A percentile compares a stretch with the other conserved stretches of the same genome.
These are phyloP conservation scores for Cyclina sinensis DNA, from an alignment of 1,140 invertebrate genomes.

Conservation along the genomic window DNA sequence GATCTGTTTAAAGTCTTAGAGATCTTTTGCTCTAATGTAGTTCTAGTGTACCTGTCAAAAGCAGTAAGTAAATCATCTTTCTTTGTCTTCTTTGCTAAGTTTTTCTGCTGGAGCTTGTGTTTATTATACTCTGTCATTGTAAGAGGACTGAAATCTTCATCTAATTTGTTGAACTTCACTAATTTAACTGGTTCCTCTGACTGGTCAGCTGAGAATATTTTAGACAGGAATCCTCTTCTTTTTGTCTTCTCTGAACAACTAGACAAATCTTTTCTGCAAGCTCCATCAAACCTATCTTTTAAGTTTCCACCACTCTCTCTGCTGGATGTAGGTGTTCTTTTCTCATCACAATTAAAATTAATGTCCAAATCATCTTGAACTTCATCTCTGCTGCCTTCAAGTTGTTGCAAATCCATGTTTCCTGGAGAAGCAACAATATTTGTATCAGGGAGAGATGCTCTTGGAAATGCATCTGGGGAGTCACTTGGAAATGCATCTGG, in stretches of 20 bases:
- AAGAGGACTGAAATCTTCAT: not conserved
- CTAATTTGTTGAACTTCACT: not conserved
- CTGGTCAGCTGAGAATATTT: not conserved
- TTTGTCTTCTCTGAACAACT: not conserved
- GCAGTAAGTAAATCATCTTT: not conserved
- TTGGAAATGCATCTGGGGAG: not conserved
- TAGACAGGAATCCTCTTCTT: not conserved
- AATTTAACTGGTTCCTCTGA: not conserved
- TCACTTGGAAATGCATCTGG: not conserved
- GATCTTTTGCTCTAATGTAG: not conserved
- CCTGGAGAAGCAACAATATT: conserved; percentile 20
- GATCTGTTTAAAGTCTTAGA: not conserved
- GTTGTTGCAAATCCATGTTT: not conserved
- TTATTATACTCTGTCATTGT: not conserved
- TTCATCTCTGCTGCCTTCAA: not conserved
- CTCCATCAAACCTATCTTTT: too few relatives aligned
- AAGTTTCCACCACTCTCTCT: too few relatives aligned
- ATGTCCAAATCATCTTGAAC: too few relatives aligned
- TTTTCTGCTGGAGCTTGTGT: not conserved
- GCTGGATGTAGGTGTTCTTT: too few relatives aligned
- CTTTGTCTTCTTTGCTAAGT: not conserved
- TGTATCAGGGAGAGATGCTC: not conserved
- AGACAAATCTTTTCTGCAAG: too few relatives aligned
- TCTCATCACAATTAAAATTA: too few relatives aligned
- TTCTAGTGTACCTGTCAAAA: not conserved